Base-by-base conservation (phyloP, 2,888 invertebrate species). In the Tryphoninae sp. region DNA sequence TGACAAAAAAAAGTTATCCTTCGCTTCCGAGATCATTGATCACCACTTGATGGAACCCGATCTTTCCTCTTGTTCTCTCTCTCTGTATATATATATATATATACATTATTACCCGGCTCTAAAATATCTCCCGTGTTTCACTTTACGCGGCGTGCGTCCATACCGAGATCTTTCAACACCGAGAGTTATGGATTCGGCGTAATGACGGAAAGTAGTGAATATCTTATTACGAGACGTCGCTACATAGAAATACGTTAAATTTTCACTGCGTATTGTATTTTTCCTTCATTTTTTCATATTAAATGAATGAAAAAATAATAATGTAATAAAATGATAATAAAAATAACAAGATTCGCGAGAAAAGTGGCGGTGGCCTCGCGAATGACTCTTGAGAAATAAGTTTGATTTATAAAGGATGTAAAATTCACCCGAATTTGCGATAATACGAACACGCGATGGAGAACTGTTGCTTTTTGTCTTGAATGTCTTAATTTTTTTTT, bases 11-110 rank as follows among this genome's bases (percentile, higher is more conserved):
- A 84, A 84, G 64, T 49, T 81, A 85, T 85, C 88, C 86, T 87
- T 88, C 83, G 81, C 65, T 83, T 83, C 79, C 75, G 83, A 85
- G 84, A 86, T 86, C 81, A 76, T 82, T 81, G 85, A 79, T 83
- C 85, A 61, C 75, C 80, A 65, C 72, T 72, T 23, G 45, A 33
- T 49, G 16, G 40, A 40, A 33, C 16, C 45, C 67, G 45, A 58
- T 58, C 69, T 42, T 58, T 69, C 58, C 40, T 69, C 19, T 53
- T 7, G 13, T 19, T 13, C 22, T 16, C 19, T 33, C 49, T 11
- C 49, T 19, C 19, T 1, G 1, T 19, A 13, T 16, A 26, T 6
- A 16, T 51, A 51, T 51, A 51, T 51, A 51, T 51, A 13, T 2
- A 13, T 16, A 1, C 2, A n/a, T 16, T 13, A 49, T 33, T 49